phyloP scores from a whole-genome alignment of 1,140 invertebrate species.

The Phortica variegata region DNA sequence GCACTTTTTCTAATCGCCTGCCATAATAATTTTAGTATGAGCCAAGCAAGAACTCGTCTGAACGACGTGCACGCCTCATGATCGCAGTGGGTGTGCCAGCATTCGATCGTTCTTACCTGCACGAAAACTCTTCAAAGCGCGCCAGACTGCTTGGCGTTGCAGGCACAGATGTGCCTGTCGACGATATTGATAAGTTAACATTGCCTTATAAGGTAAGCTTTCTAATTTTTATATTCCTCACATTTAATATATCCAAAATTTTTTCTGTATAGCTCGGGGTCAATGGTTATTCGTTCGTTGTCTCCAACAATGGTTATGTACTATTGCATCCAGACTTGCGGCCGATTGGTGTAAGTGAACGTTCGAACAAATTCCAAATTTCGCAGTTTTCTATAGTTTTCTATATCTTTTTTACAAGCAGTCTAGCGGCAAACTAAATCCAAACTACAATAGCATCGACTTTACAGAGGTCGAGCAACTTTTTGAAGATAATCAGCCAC shows the following conservation, averaged over 20 bases:
- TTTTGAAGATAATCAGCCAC: constrained; percentile 63
- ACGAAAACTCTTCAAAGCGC: constrained; percentile 62
- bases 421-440: constrained; percentile 70
- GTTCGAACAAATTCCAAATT: not conserved
- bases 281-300: constrained; percentile 92
- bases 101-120: constrained; percentile 70
- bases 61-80: constrained; percentile 66
- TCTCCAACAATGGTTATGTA: constrained; percentile 95
- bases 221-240: not conserved
- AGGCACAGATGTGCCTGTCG: constrained; percentile 90
- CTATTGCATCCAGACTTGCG: constrained; percentile 76
- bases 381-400: not conserved
- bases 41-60: constrained; percentile 58
- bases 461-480: constrained; percentile 92
- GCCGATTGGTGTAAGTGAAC: constrained; percentile 65
- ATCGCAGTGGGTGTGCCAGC: constrained; percentile 85
- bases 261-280: constrained; percentile 74
- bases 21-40: constrained; percentile 38
- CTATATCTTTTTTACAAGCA: constrained; percentile 9
- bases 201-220: constrained; percentile 71
- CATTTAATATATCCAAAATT: too few relatives aligned
- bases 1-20: not conserved
- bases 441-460: constrained; percentile 96
- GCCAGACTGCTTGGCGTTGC: constrained; percentile 86
- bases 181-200: constrained; percentile 83